Conservation (phyloP, 64 coral and sea anemone species). For the Montipora capricornis region DNA sequence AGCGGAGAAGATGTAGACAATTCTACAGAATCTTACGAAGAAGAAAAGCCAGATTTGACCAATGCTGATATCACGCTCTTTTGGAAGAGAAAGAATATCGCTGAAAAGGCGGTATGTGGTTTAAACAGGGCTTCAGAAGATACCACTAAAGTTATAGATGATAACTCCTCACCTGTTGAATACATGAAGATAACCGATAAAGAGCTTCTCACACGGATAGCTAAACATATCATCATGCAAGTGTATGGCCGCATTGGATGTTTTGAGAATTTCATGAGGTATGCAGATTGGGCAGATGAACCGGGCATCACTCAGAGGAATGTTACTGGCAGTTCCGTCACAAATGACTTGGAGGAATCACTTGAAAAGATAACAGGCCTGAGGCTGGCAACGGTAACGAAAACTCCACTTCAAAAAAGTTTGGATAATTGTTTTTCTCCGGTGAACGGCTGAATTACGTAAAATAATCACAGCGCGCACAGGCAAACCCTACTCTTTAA, state of each 20-base stretch:
- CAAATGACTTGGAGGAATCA: not conserved
- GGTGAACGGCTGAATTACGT: no score
- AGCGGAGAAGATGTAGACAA: not conserved
- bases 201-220: not conserved
- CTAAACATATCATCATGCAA: not conserved
- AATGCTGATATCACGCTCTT: not conserved
- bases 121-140: not conserved
- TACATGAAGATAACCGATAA: not conserved
- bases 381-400: no score
- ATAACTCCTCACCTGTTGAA: not conserved
- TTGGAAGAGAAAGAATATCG: not conserved
- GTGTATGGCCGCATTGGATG: constrained; percentile 18
- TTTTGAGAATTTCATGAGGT: constrained; percentile 13
- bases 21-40: not conserved
- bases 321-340: not conserved
- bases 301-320: not conserved
- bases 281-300: constrained; percentile 21
- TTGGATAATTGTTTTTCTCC: no score
- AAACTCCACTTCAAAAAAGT: no score
- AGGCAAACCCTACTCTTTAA: no score
- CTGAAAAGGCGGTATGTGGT: not conserved
- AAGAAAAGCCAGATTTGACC: not conserved
- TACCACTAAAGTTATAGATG: not conserved
- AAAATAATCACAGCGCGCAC: no score
- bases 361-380: not conserved